Evolutionary conservation across 2,797 vertebrate species (phyloP).

Genomic region (Syngnathus acus): DNA sequence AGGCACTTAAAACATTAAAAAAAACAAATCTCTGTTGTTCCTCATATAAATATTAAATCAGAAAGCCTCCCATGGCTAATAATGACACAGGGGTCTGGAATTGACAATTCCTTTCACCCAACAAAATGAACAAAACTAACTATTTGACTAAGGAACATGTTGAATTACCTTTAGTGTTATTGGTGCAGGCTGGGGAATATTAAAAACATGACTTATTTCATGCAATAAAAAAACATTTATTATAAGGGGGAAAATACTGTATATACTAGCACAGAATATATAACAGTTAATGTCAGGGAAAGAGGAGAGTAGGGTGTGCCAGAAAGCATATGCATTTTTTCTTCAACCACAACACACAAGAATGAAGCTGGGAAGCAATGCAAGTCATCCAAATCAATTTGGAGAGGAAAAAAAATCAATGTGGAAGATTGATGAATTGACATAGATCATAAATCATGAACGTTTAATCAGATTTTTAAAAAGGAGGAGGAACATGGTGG

Average conservation of each 20-base stretch:
- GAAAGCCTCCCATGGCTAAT: conserved; percentile 65
- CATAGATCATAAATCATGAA: background rate
- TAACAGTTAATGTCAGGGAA: background rate
- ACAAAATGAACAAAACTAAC: conserved; percentile 49
- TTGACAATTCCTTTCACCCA: conserved; percentile 47
- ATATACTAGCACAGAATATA: background rate
- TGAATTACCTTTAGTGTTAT: conserved; percentile 77
- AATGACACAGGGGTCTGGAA: conserved; percentile 41
- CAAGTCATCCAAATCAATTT: conserved; percentile 9
- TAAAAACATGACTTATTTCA: conserved; percentile 65
- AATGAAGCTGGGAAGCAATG: background rate
- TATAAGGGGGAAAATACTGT: background rate
- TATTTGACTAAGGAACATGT: conserved; percentile 58
- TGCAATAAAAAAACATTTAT: conserved; percentile 45
- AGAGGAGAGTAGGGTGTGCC: background rate
- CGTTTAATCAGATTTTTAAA: conserved; percentile 2
- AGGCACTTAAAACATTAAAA: conserved; percentile 29
- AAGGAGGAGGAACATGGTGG: conserved; percentile 4
- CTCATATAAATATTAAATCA: conserved; percentile 10
- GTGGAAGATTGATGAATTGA: background rate
- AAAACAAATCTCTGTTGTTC: conserved; percentile 13
- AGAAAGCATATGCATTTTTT: background rate
- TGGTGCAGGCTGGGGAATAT: conserved; percentile 74
- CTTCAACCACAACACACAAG: background rate
- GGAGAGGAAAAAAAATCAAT: conserved; percentile 1